Percentiles rank a stretch among this genome's conserved stretches.
Conservation (phyloP, 2,113 vertebrate genomes). For the Empidonax traillii region DNA sequence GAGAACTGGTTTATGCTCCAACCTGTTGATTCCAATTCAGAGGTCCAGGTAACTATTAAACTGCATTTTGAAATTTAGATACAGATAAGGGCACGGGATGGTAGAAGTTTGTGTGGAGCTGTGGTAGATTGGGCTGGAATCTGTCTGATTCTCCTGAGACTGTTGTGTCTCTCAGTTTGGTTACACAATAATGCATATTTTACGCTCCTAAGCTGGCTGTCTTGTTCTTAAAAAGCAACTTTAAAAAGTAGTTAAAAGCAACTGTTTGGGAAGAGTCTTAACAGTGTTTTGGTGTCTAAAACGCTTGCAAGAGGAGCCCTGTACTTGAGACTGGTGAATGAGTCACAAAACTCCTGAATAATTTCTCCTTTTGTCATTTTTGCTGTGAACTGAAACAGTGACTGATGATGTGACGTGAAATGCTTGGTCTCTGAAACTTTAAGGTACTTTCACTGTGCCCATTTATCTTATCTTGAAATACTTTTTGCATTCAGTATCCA, state of each 20-base stretch:
- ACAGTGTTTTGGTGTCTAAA: not conserved
- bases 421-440: not conserved
- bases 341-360: not conserved
- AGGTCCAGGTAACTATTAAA: constrained; percentile 90
- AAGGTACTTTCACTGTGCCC: not conserved
- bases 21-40: constrained; percentile 92
- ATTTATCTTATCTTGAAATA: not conserved
- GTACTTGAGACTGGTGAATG: not conserved
- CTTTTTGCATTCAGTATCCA: not conserved
- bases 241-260: not conserved
- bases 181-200: not conserved
- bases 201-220: not conserved
- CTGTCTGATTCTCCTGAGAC: not conserved
- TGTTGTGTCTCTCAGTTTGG: not conserved
- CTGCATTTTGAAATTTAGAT: not conserved
- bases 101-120: not conserved
- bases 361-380: not conserved
- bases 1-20: constrained; percentile 95
- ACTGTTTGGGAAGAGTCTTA: not conserved
- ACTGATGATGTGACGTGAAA: not conserved
- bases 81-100: not conserved
- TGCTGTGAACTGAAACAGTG: not conserved
- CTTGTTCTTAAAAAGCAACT: not conserved
- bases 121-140: not conserved
- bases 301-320: not conserved